These are phyloP conservation scores for Morus bassanus DNA, from an alignment of 2,797 vertebrate genomes.

Conservation along the genomic window DNA sequence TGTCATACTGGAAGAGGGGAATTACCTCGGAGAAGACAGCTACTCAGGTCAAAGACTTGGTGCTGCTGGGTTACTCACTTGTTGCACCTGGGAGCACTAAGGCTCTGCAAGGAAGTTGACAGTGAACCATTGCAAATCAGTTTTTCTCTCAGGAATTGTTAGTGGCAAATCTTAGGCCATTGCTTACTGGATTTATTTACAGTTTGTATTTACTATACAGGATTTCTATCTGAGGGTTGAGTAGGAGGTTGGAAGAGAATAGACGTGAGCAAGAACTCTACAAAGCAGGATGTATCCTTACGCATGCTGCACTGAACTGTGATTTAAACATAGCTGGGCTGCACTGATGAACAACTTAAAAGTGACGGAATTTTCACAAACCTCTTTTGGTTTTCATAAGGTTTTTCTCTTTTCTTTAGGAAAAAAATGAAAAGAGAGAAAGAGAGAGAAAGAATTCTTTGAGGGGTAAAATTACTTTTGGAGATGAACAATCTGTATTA, in stretches of 20 bases:
- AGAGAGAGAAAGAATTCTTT: not conserved
- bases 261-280: not conserved
- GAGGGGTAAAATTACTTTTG: not conserved
- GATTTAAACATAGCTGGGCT: not conserved
- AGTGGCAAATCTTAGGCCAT: not conserved
- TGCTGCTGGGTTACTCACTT: not conserved
- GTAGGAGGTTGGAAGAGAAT: not conserved
- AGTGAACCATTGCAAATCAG: not conserved
- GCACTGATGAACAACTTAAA: not conserved
- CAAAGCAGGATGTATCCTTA: not conserved
- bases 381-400: not conserved
- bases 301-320: not conserved
- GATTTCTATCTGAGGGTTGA: not conserved
- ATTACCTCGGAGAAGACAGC: not conserved
- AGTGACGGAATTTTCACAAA: not conserved
- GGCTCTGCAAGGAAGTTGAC: not conserved
- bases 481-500: not conserved
- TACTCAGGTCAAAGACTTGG: not conserved
- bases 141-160: not conserved
- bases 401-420: not conserved
- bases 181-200: not conserved
- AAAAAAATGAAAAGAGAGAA: not conserved
- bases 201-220: not conserved
- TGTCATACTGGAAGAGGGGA: not conserved
- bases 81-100: not conserved